Evolutionary conservation across 2,888 invertebrate genomes (phyloP).

Genomic region (Nycteola revayana): DNA sequence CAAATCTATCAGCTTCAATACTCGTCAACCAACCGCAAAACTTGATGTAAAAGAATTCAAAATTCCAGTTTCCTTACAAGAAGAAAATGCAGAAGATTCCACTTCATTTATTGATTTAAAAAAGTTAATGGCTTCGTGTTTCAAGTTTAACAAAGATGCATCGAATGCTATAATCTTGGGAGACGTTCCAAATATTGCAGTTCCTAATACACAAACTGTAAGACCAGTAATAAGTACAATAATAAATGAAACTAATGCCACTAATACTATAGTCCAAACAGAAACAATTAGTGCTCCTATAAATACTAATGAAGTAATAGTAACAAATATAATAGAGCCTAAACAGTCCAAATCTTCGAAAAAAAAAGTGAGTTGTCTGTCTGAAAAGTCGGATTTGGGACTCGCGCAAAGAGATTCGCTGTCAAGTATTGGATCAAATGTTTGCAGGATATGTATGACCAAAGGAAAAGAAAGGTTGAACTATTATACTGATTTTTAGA

Average conservation of each 20-base stretch:
- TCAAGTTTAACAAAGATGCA: conserved; percentile 54
- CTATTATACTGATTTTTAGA: too few species aligned
- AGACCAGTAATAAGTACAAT: conserved; percentile 33
- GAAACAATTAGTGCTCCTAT: conserved; percentile 33
- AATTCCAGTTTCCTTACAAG: conserved; percentile 45
- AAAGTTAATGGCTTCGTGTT: conserved; percentile 67
- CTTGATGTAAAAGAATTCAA: conserved; percentile 51
- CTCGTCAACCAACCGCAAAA: conserved; percentile 37
- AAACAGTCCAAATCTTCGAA: conserved; percentile 49
- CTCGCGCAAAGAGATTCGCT: conserved; percentile 63
- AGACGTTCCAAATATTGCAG: conserved; percentile 37
- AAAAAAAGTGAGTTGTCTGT: conserved; percentile 53
- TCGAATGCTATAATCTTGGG: conserved; percentile 28
- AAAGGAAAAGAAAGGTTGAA: conserved; percentile 69
- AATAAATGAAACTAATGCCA: conserved; percentile 40
- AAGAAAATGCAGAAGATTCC: conserved; percentile 37
- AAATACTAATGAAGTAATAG: conserved; percentile 50
- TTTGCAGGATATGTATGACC: conserved; percentile 85
- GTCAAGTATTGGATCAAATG: conserved; percentile 81
- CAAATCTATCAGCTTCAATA: conserved; percentile 56
- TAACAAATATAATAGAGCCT: conserved; percentile 44
- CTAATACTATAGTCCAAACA: conserved; percentile 38
- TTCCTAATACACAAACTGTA: conserved; percentile 42
- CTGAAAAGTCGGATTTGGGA: conserved; percentile 59
- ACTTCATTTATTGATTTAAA: conserved; percentile 60